Percentiles rank a stretch among this genome's conserved stretches.
These are phyloP conservation scores for Elanus axillaris DNA, from an alignment of 2,113 vertebrate species.

Conservation along the genomic window DNA sequence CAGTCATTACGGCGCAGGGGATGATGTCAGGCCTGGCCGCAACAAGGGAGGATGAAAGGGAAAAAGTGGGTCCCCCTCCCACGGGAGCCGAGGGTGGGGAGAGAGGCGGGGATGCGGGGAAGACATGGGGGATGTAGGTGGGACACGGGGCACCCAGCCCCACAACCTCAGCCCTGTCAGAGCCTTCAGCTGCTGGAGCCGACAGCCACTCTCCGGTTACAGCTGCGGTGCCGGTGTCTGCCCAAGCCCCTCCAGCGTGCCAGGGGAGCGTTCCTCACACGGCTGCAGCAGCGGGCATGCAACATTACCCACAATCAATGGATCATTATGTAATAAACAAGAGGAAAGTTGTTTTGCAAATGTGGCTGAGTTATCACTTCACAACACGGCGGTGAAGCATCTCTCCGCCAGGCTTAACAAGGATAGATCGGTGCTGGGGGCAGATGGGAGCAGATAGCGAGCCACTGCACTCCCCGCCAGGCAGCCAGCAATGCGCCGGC, in stretches of 20 bases:
- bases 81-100: background rate
- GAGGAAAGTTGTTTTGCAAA: slow-evolving; percentile 61
- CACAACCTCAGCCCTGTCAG: rapidly evolving
- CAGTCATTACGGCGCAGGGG: background rate
- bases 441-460: background rate
- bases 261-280: background rate
- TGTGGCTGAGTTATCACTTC: slow-evolving; percentile 36
- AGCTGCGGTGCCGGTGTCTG: background rate
- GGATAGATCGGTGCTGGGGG: background rate
- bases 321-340: slow-evolving; percentile 63
- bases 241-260: background rate
- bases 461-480: background rate
- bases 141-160: background rate
- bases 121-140: background rate
- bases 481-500: background rate
- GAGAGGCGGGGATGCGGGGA: rapidly evolving
- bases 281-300: slow-evolving; percentile 35
- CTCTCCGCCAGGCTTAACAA: background rate
- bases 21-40: slow-evolving; percentile 11
- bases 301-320: slow-evolving; percentile 66
- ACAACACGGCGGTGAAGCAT: background rate
- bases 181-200: background rate
- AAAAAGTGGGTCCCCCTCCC: background rate
- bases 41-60: background rate
- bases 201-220: background rate